phyloP scores from a whole-genome alignment of 2,888 invertebrate genomes.

The Cataglyphis rosenhaueri region DNA sequence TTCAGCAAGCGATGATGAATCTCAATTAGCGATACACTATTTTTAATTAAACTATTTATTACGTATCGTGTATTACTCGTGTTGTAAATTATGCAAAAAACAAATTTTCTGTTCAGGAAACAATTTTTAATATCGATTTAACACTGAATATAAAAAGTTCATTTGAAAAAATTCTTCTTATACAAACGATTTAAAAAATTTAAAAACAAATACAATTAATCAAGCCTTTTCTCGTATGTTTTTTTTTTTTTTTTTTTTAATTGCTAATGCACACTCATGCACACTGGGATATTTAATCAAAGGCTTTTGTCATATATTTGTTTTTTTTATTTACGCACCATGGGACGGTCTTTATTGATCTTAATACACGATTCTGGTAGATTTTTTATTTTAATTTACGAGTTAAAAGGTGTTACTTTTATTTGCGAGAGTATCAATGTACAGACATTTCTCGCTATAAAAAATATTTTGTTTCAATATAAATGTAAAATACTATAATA shows the following conservation, averaged over 20 bases:
- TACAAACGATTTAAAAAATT: background rate
- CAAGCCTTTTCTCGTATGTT: background rate
- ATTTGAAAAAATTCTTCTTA: background rate
- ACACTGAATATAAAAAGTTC: background rate
- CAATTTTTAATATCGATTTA: background rate
- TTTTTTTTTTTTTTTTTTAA: background rate
- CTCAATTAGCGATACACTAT: too few relatives aligned
- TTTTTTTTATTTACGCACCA: background rate
- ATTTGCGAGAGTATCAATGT: background rate
- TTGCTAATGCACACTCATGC: background rate
- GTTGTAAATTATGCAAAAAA: background rate
- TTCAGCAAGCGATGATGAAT: background rate
- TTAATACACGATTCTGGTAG: background rate
- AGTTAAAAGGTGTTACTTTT: background rate
- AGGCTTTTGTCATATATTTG: background rate
- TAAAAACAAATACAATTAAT: slow-evolving; percentile 8
- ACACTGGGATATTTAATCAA: background rate
- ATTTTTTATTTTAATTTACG: background rate
- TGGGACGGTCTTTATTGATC: background rate
- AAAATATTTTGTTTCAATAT: slow-evolving; percentile 22
- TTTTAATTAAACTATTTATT: background rate
- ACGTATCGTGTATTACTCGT: background rate
- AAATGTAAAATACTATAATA: slow-evolving; percentile 8
- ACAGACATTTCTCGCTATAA: slow-evolving; percentile 5
- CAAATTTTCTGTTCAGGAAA: background rate